These are phyloP conservation scores for Luffia ferchaultella DNA, from an alignment of 2,888 invertebrate genomes.

Conservation along the genomic window DNA sequence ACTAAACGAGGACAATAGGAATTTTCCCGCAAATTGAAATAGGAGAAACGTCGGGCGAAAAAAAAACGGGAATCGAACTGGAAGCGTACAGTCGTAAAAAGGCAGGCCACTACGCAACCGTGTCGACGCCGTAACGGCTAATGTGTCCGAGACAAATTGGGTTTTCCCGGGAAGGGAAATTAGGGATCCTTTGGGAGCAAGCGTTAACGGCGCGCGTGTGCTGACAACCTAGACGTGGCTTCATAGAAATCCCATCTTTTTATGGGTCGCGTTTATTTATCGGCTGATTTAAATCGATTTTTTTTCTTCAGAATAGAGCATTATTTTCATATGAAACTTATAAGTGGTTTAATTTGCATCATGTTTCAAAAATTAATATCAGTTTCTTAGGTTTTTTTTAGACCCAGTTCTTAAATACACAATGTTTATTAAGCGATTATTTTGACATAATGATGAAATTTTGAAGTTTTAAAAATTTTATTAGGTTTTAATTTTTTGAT, in stretches of 20 bases:
- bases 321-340: too few species aligned
- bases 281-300: too few species aligned
- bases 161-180: constrained; percentile 53
- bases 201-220: background rate
- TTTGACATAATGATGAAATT: too few species aligned
- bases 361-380: too few species aligned
- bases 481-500: too few species aligned
- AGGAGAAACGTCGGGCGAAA: constrained; percentile 34
- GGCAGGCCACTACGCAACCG: constrained; percentile 42
- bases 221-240: constrained; percentile 6
- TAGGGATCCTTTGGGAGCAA: constrained; percentile 42
- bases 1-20: constrained; percentile 22
- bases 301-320: too few species aligned
- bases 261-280: too few species aligned
- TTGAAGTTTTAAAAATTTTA: too few species aligned
- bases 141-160: constrained; percentile 61
- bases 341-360: too few species aligned
- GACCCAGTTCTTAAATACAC: too few species aligned
- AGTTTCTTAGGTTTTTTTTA: too few species aligned
- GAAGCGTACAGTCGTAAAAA: constrained; percentile 43
- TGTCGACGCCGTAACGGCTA: constrained; percentile 57
- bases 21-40: constrained; percentile 56
- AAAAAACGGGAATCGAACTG: constrained; percentile 32
- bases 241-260: background rate
- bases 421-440: too few species aligned